Base-by-base conservation (phyloP, 2,888 invertebrate genomes). In the Liodrosophila aerea region DNA sequence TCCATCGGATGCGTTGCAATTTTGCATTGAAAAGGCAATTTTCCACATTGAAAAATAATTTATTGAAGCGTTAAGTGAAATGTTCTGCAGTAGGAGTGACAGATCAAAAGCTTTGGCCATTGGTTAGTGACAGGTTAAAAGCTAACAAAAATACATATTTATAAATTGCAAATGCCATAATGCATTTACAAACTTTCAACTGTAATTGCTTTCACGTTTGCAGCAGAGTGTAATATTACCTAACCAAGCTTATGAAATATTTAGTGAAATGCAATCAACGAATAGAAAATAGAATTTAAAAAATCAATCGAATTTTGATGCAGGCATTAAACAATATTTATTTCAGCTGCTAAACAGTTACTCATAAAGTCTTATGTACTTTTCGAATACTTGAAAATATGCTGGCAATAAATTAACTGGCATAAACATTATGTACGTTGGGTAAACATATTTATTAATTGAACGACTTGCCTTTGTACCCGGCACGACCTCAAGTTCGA, bases 381-480 rank as follows among this genome's bases (percentile, higher is more conserved):
- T 7, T 15, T n/a, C n/a, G n/a, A 39, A 11, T 34, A 43, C 29
- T 44, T 27, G 29, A 36, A 36, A 13, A 22, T 31, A 1, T 39
- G 22, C 7, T 22, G 11, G 29, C 15, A 8, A 9, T 31, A 8
- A 31, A 31, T 53, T 36, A 47, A 39, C 37, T 30, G 5, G 22
- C 22, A 22, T 12, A 27, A 34, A 40, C 13, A 40, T 40, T 8
- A 54, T 47, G 54, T 12, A 34, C 33, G 49, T 43, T 39, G 56
- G 16, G 76, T 58, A 81, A 76, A 73, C 76, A 76, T 73, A 81
- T 76, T 76, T 73, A 81, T 76, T 76, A 76, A 81, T 80, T 76
- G 73, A 67, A 64, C 53, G 60, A 40, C 57, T 61, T 50, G 49
- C 43, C 50, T 41, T 46, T 67, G 45, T n/a, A n/a, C n/a, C n/a